These are phyloP conservation scores for Mobula birostris DNA, from an alignment of 2,113 vertebrate species.

Conservation along the genomic window DNA sequence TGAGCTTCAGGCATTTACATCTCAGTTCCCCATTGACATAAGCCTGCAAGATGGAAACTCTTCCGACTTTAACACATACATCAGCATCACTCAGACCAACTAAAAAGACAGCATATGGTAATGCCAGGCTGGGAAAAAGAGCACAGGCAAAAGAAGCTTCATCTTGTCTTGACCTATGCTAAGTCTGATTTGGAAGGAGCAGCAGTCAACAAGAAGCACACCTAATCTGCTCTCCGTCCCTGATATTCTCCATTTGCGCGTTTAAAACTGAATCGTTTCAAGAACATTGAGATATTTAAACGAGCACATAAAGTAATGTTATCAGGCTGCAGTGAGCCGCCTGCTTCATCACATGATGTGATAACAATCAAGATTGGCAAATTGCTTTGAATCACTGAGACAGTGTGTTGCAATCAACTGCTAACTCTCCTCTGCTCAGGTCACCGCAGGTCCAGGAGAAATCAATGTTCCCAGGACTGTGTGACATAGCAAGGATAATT, in stretches of 20 bases:
- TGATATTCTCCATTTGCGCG: not conserved
- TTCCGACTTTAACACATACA: not conserved
- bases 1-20: not conserved
- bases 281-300: slow-evolving; percentile 18
- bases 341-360: slow-evolving; percentile 7
- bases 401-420: not conserved
- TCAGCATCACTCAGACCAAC: not conserved
- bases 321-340: not conserved
- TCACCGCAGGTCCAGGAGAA: not conserved
- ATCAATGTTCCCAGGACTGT: not conserved
- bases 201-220: not conserved
- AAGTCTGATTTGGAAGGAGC: not conserved
- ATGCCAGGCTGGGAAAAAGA: not conserved
- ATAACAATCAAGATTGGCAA: slow-evolving; percentile 29
- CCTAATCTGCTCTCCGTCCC: not conserved
- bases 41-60: not conserved
- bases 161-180: not conserved
- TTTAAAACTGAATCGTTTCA: not conserved
- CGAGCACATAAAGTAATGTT: slow-evolving; percentile 13
- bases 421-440: not conserved
- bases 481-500: not conserved
- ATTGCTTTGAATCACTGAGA: slow-evolving; percentile 23
- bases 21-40: not conserved
- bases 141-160: not conserved
- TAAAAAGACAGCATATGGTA: not conserved